Evolutionary conservation across 2,797 vertebrate species (phyloP).

Genomic region (Lepus townsendii): DNA sequence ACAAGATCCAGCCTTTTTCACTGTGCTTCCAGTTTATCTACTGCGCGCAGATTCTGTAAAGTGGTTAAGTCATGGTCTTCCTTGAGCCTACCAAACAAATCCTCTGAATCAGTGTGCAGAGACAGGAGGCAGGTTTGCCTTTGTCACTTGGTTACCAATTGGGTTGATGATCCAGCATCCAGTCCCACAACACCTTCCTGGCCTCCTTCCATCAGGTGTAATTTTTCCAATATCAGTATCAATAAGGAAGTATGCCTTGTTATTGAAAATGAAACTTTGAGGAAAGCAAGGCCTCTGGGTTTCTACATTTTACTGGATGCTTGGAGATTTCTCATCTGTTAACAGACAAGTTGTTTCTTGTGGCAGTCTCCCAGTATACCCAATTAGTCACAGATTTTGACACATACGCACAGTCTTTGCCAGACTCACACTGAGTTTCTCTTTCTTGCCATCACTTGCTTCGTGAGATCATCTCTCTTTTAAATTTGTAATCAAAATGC

Average conservation of each 20-base stretch:
- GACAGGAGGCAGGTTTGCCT: background rate
- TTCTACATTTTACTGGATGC: background rate
- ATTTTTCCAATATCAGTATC: background rate
- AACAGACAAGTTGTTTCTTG: background rate
- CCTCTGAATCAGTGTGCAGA: background rate
- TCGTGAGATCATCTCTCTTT: constrained; percentile 25
- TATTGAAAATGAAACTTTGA: background rate
- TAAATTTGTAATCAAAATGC: constrained; percentile 33
- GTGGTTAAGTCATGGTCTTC: background rate
- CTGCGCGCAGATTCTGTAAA: background rate
- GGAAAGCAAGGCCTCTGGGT: background rate
- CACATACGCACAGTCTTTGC: background rate
- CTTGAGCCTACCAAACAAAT: background rate
- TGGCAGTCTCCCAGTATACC: background rate
- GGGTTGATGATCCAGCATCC: background rate
- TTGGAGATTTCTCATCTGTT: background rate
- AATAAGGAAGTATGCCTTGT: background rate
- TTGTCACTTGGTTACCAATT: background rate
- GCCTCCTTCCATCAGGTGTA: background rate
- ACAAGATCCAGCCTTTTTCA: background rate
- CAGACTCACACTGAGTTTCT: background rate
- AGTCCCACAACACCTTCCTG: background rate
- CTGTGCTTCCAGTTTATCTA: background rate
- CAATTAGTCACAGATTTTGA: background rate
- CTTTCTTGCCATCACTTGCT: constrained; percentile 20